Evolutionary conservation across 1,140 invertebrate species (phyloP), one percentile per base, ranked within the genome.

Genomic region (Drosophila burlai): DNA sequence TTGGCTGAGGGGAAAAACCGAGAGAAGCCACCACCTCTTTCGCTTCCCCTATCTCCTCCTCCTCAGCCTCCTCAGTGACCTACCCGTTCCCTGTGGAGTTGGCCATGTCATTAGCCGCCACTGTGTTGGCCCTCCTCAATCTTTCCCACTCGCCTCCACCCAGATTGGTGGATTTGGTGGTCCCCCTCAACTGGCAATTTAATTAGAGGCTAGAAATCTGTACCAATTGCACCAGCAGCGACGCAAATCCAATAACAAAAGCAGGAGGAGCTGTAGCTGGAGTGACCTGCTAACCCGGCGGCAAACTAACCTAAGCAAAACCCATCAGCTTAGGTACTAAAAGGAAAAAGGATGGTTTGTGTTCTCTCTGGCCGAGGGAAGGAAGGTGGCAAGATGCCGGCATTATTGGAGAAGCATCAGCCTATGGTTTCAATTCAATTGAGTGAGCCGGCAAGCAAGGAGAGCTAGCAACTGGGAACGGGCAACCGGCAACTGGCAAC

Each of bases 381-480:
- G 43, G 24, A 13, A 15, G 45, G 47, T 29, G 47, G 47, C 64
- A 46, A 71, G 63, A 65, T n/a, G 54, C 54, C 21, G 57, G 38
- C 42, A 62, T 62, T 21, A 65, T 21, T 40, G 42, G 54, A n/a
- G 45, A 16, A 74, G 49, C 72, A 50, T 50, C 72, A 47, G 58
- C 49, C 69, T 64, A 75, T 61, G 60, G 73, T 76, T 76, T 64
- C 72, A 76, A 76, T 76, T 76, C 71, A 76, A 75, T 76, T 76
- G 73, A 75, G 72, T 75, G 73, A 74, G 36, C 55, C 72, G 42
- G 36, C 36, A 13, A 7, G 36, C 36, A 38, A 13, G 34, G 34
- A 34, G 34, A 11, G 31, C 31, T 3, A 31, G 31, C 31, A 31
- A 16, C 46, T 49, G 46, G 45, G 15, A 18, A 3, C 46, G 15